A percentile compares a stretch with the other conserved stretches of the same genome.
Conservation (phyloP, 1,140 invertebrate genomes). For the Dendrolimus punctatus region DNA sequence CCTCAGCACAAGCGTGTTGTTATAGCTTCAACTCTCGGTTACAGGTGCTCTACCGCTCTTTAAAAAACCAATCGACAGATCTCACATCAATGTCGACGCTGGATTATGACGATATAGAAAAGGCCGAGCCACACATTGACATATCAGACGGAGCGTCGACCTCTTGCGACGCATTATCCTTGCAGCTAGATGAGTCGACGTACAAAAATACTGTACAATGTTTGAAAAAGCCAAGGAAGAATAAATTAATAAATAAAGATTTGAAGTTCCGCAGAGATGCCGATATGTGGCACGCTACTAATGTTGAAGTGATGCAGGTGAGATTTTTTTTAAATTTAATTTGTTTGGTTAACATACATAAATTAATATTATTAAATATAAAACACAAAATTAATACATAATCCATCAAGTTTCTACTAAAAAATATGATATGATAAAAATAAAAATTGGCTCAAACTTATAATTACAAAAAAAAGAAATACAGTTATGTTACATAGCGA, state of each 20-base stretch:
- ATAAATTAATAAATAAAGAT: slow-evolving; percentile 32
- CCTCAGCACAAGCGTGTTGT: too few species aligned
- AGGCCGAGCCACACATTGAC: slow-evolving; percentile 12
- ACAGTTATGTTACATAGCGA: too few species aligned
- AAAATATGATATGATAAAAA: too few species aligned
- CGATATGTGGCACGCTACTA: slow-evolving; percentile 56
- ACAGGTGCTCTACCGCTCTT: slow-evolving; percentile 35
- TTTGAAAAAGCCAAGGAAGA: slow-evolving; percentile 47
- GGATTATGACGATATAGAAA: slow-evolving; percentile 17
- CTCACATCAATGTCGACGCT: slow-evolving; percentile 34
- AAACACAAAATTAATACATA: too few species aligned
- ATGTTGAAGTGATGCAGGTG: slow-evolving; percentile 56
- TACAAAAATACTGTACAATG: slow-evolving; percentile 8
- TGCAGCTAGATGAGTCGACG: slow-evolving; percentile 43
- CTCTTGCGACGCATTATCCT: slow-evolving; percentile 27
- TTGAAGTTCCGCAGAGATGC: slow-evolving; percentile 37
- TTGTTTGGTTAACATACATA: too few species aligned
- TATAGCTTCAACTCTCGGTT: too few species aligned
- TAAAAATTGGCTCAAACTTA: too few species aligned
- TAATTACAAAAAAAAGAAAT: too few species aligned
- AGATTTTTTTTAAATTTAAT: slow-evolving; percentile 2
- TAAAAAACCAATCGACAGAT: slow-evolving; percentile 35
- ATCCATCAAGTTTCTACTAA: too few species aligned
- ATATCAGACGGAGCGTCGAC: slow-evolving; percentile 35
- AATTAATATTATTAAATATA: too few species aligned